These are phyloP conservation scores for Anableps anableps DNA, from an alignment of 2,797 vertebrate genomes.

Conservation along the genomic window DNA sequence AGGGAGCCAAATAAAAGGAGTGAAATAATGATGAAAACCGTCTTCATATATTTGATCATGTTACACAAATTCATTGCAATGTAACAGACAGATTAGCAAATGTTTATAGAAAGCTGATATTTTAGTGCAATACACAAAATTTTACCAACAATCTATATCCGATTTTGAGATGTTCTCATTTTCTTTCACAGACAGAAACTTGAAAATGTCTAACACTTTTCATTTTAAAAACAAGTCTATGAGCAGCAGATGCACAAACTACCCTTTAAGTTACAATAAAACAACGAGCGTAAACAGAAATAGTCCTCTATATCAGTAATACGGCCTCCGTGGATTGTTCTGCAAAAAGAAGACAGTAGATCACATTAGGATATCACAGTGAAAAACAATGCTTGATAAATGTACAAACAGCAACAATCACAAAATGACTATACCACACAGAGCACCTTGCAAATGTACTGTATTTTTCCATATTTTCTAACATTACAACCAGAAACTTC, in stretches of 20 bases:
- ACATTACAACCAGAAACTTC: neutral
- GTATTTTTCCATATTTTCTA: neutral
- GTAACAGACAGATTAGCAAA: conserved; percentile 22
- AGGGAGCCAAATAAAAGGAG: conserved; percentile 13
- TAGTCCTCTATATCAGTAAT: conserved; percentile 85
- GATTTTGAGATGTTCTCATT: conserved; percentile 10
- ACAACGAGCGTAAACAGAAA: conserved; percentile 33
- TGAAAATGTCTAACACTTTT: conserved; percentile 39
- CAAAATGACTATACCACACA: neutral
- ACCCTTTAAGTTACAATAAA: conserved; percentile 33
- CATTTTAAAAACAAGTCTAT: conserved; percentile 33
- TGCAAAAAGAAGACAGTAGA: conserved; percentile 59
- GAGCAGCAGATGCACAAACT: conserved; percentile 27
- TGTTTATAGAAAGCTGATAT: conserved; percentile 18
- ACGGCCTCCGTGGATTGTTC: conserved; percentile 97
- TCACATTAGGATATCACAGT: conserved; percentile 6
- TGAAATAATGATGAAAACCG: conserved; percentile 14
- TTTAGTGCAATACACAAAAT: conserved; percentile 20
- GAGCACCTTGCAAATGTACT: neutral
- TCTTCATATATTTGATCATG: conserved; percentile 24
- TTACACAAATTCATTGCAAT: conserved; percentile 35
- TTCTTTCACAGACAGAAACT: conserved; percentile 9
- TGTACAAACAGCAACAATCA: neutral
- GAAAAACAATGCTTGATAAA: neutral
- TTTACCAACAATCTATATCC: neutral